Evolutionary conservation across 2,113 vertebrate genomes (phyloP).

Genomic region (rat (Rattus norvegicus)): GRCr8 NC_086024.1:40687001-40687500

Average conservation of each 20-base stretch:
- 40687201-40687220: not conserved
- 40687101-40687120: not conserved
- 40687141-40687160: not conserved
- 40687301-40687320: not conserved
- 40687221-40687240: not conserved
- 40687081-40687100: not conserved
- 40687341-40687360: not conserved
- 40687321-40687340: not conserved
- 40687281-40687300: constrained; percentile 5
- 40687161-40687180: not conserved
- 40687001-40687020: constrained; percentile 50
- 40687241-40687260: not conserved
- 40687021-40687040: constrained; percentile 62
- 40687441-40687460: not conserved
- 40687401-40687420: not conserved
- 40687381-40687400: not conserved
- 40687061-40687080: constrained; percentile 44
- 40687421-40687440: not conserved
- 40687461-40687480: too few relatives aligned
- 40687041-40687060: constrained; percentile 3
- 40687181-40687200: not conserved
- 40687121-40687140: not conserved
- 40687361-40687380: not conserved
- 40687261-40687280: not conserved
- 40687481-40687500: not conserved